These are phyloP conservation scores for Fistularia commersonii DNA, from an alignment of 2,797 vertebrate genomes.

Conservation along the genomic window DNA sequence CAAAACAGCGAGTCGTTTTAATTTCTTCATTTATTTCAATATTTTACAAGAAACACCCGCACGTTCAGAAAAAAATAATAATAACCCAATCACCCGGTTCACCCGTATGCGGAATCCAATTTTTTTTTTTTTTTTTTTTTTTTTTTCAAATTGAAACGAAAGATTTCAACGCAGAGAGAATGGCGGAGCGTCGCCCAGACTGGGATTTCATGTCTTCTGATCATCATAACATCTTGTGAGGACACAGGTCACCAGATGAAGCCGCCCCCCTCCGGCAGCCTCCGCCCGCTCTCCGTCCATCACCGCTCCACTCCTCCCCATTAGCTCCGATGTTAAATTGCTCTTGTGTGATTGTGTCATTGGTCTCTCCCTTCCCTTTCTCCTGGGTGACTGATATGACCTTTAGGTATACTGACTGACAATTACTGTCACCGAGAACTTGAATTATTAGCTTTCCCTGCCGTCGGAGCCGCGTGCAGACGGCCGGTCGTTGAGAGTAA, in stretches of 20 bases:
- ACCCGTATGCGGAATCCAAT: background rate
- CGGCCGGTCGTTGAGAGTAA: conserved; percentile 73
- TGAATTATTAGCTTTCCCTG: conserved; percentile 81
- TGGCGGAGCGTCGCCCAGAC: background rate
- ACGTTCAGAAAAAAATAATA: too few relatives aligned
- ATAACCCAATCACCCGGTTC: too few relatives aligned
- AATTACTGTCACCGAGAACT: conserved; percentile 84
- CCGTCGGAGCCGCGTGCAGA: conserved; percentile 69
- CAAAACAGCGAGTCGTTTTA: too few relatives aligned
- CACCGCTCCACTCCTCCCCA: conserved; percentile 71
- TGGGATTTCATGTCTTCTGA: conserved; percentile 24
- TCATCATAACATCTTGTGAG: conserved; percentile 28
- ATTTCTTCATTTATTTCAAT: too few relatives aligned
- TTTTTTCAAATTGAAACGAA: too few relatives aligned
- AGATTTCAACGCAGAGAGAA: background rate
- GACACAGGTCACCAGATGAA: conserved; percentile 34
- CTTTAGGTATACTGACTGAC: conserved; percentile 82
- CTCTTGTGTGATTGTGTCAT: conserved; percentile 73
- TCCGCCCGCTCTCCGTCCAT: conserved; percentile 56
- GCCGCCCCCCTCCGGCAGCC: conserved; percentile 33
- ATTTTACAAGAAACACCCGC: too few relatives aligned
- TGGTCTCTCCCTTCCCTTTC: conserved; percentile 67
- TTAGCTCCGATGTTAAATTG: conserved; percentile 79
- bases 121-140: background rate
- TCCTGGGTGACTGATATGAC: conserved; percentile 80